These are phyloP conservation scores for Sebastiscus tertius DNA, from an alignment of 2,797 vertebrate genomes.

Conservation along the genomic window DNA sequence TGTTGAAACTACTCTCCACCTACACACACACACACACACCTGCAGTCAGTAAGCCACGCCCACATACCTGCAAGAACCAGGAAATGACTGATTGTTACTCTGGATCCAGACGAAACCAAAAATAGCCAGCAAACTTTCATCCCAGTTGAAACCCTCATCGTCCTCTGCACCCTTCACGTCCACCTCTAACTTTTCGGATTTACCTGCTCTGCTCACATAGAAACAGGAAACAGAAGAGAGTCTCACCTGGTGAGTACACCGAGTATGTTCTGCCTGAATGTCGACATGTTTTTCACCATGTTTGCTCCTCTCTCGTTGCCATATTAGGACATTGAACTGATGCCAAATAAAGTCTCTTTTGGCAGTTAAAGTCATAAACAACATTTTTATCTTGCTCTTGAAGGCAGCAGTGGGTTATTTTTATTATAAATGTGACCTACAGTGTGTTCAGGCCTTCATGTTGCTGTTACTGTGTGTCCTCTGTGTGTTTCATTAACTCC, in stretches of 20 bases:
- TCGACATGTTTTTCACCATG: slow-evolving; percentile 32
- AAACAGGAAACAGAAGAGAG: background rate
- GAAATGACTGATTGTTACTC: slow-evolving; percentile 56
- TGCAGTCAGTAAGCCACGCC: slow-evolving; percentile 69
- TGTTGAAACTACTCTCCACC: background rate
- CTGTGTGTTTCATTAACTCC: too few species aligned
- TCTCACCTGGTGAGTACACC: slow-evolving; percentile 62
- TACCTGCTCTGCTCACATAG: background rate
- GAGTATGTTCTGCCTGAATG: background rate
- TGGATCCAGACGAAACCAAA: background rate
- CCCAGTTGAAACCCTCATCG: background rate
- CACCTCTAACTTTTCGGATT: background rate
- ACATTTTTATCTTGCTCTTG: fast-evolving
- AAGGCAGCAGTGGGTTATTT: background rate
- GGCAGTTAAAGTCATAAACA: background rate
- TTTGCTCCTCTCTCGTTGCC: background rate
- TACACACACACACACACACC: slow-evolving; percentile 54
- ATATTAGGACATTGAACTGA: background rate
- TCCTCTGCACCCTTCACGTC: fast-evolving
- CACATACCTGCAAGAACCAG: slow-evolving; percentile 82
- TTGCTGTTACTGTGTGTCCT: background rate
- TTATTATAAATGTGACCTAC: background rate
- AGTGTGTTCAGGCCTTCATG: slow-evolving; percentile 6
- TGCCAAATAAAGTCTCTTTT: fast-evolving
- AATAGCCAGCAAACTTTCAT: background rate